A percentile compares a stretch with the other conserved stretches of the same genome.
Evolutionary conservation across 2,113 vertebrate species (phyloP).

Genomic region (Oostethus manadensis): DNA sequence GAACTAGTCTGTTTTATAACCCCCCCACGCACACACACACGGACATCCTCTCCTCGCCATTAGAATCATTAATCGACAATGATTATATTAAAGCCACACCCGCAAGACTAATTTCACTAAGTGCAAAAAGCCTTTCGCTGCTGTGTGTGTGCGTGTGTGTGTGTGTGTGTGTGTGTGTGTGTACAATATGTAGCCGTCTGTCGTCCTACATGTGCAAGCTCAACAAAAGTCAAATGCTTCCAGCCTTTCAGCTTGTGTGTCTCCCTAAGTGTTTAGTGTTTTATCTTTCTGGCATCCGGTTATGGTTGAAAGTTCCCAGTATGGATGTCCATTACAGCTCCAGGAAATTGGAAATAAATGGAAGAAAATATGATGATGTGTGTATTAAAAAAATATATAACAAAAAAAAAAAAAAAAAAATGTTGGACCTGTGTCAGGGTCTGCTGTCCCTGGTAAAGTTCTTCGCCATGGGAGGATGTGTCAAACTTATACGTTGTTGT

Average conservation of each 20-base stretch:
- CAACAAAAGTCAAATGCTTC: slow-evolving; percentile 10
- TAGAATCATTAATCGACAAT: slow-evolving; percentile 55
- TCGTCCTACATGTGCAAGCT: slow-evolving; percentile 18
- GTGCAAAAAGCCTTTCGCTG: slow-evolving; percentile 44
- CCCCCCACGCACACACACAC: slow-evolving; percentile 15
- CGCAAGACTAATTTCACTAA: slow-evolving; percentile 58
- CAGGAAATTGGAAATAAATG: not conserved
- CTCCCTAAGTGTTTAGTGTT: not conserved
- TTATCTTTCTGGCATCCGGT: slow-evolving; percentile 8
- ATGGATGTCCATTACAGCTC: not conserved
- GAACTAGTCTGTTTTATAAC: slow-evolving; percentile 14
- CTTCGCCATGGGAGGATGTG: too few relatives aligned
- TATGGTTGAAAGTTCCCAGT: not conserved
- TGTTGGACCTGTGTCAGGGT: not conserved
- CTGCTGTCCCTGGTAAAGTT: too few relatives aligned
- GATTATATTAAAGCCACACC: slow-evolving; percentile 47
- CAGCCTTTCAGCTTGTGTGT: slow-evolving; percentile 7
- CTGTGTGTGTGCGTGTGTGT: slow-evolving; percentile 1
- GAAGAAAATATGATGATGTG: too few relatives aligned
- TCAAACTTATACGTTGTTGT: too few relatives aligned
- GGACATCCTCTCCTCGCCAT: slow-evolving; percentile 29
- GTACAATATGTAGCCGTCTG: not conserved
- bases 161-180: slow-evolving; percentile 1
- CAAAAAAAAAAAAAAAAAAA: too few relatives aligned
- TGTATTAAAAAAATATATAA: too few relatives aligned